A percentile compares a stretch with the other conserved stretches of the same genome.
phyloP scores from a whole-genome alignment of 1,140 invertebrate species.

The Babylonia areolata region DNA sequence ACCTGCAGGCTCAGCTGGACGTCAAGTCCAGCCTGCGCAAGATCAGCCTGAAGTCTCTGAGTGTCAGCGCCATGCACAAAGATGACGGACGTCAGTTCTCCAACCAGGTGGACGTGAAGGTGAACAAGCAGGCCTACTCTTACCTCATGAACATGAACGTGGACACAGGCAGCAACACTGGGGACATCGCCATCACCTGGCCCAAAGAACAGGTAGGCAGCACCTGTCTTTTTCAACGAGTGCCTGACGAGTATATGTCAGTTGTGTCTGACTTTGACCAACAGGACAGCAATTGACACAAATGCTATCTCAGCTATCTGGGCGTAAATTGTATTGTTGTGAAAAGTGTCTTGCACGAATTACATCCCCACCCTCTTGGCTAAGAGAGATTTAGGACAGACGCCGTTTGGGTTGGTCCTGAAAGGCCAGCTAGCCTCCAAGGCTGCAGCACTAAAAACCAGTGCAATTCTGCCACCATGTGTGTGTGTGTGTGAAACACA shows the following conservation, averaged over 20 bases:
- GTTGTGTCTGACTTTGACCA: not conserved
- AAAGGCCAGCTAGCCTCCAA: too few relatives aligned
- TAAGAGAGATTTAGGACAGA: too few relatives aligned
- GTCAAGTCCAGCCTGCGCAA: not conserved
- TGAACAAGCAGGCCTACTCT: conserved; percentile 35
- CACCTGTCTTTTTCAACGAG: not conserved
- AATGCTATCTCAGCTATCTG: too few relatives aligned
- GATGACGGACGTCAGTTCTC: conserved; percentile 5
- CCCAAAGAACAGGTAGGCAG: not conserved
- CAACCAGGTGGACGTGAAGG: conserved; percentile 32
- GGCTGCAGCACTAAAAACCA: too few relatives aligned
- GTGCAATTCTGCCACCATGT: too few relatives aligned
- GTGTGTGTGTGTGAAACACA: too few relatives aligned
- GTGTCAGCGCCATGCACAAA: not conserved
- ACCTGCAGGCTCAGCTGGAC: not conserved
- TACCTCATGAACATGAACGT: not conserved
- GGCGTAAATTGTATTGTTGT: too few relatives aligned
- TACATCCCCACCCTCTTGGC: too few relatives aligned
- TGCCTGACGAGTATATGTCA: too few relatives aligned
- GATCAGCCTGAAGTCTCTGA: not conserved
- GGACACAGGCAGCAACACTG: not conserved
- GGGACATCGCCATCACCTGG: not conserved
- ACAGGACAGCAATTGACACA: not conserved
- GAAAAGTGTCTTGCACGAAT: too few relatives aligned
- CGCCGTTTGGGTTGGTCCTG: too few relatives aligned